A percentile compares a stretch with the other conserved stretches of the same genome.
Conservation (phyloP, 2,888 invertebrate species). For the Sphaerophoria taeniata region DNA sequence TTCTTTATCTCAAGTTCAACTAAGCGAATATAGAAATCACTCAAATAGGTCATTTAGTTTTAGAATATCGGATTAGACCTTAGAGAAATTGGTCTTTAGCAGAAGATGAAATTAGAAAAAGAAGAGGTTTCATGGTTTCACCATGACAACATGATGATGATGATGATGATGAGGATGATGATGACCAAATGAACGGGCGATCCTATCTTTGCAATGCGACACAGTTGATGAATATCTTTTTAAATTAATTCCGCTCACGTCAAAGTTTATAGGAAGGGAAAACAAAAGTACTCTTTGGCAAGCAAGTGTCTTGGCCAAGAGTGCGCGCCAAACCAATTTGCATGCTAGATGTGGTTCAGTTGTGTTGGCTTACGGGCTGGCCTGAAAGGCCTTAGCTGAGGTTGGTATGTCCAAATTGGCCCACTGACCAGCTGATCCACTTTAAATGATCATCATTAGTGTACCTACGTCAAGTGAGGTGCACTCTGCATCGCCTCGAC, state of each 20-base stretch:
- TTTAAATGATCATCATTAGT: slow-evolving; percentile 66
- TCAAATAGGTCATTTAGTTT: slow-evolving; percentile 60
- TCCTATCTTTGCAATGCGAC: not conserved
- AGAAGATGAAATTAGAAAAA: not conserved
- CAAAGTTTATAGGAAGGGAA: slow-evolving; percentile 21
- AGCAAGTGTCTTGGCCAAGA: slow-evolving; percentile 26
- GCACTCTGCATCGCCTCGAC: slow-evolving; percentile 18
- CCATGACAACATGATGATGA: slow-evolving; percentile 6
- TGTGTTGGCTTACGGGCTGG: slow-evolving; percentile 18
- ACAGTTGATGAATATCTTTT: slow-evolving; percentile 55
- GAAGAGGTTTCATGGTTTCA: slow-evolving; percentile 23
- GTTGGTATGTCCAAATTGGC: slow-evolving; percentile 65
- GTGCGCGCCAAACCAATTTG: slow-evolving; percentile 49
- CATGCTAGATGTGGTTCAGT: slow-evolving; percentile 60
- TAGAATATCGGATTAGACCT: slow-evolving; percentile 61
- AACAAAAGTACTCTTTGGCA: slow-evolving; percentile 42
- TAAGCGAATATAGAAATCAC: slow-evolving; percentile 53
- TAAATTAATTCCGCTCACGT: slow-evolving; percentile 68
- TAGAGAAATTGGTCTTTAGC: slow-evolving; percentile 8
- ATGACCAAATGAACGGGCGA: not conserved
- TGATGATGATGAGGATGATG: not conserved
- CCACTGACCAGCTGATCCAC: slow-evolving; percentile 74
- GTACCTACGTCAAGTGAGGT: slow-evolving; percentile 62
- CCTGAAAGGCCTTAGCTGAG: not conserved
- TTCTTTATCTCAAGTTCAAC: slow-evolving; percentile 42